A percentile compares a stretch with the other conserved stretches of the same genome.
Conservation (phyloP, 1,140 invertebrate genomes). For the Pristionchus pacificus region DNA sequence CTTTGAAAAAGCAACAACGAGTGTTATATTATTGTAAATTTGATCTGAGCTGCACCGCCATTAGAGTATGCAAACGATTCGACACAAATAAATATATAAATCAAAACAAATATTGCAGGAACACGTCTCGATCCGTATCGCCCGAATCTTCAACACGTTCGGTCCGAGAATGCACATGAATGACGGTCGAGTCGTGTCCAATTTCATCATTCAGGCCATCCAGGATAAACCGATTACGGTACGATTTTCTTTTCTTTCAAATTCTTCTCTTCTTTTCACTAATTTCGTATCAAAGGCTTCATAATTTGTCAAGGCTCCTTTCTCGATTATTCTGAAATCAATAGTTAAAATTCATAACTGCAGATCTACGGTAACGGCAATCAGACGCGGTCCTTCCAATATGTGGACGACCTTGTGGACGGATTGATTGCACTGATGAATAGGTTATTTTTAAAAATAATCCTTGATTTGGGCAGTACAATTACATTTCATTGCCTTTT, state of each 20-base stretch:
- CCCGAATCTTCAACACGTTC: constrained; percentile 97
- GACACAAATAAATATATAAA: no score
- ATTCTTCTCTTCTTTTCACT: not conserved
- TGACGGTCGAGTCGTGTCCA: constrained; percentile 95
- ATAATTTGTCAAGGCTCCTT: constrained; percentile 24
- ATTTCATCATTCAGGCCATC: constrained; percentile 93
- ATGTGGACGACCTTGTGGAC: constrained; percentile 91
- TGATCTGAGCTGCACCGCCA: no score
- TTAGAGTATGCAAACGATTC: no score
- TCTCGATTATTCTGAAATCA: constrained; percentile 22
- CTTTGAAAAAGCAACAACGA: no score
- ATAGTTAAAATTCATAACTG: constrained; percentile 9
- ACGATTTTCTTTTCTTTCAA: not conserved
- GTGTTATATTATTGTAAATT: no score
- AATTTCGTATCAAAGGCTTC: no score
- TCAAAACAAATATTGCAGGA: no score
- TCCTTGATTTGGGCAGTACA: no score
- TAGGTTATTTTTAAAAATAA: no score
- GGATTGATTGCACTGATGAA: constrained; percentile 87
- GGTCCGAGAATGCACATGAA: constrained; percentile 99
- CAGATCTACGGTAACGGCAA: constrained; percentile 88
- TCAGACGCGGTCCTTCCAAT: constrained; percentile 97
- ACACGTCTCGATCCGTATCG: constrained; percentile 85
- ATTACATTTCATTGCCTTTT: no score
- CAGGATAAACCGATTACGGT: constrained; percentile 90